A percentile compares a stretch with the other conserved stretches of the same genome.
phyloP scores from a whole-genome alignment of 2,797 vertebrate species.

The Salarias fasciatus region DNA sequence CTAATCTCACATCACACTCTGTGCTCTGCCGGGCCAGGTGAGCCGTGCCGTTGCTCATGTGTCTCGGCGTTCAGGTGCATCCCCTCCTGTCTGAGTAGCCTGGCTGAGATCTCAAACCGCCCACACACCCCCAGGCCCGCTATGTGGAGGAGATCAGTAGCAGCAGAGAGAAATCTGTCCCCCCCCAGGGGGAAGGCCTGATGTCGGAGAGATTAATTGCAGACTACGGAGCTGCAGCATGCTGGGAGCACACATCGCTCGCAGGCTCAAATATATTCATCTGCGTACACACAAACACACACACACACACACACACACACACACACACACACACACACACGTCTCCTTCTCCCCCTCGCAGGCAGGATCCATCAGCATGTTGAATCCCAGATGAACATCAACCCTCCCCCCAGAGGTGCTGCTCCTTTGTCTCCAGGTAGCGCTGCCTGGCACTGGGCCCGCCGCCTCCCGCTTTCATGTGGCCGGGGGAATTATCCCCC shows the following conservation, averaged over 20 bases:
- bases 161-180: conserved; percentile 67
- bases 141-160: conserved; percentile 72
- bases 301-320: no score
- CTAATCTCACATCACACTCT: conserved; percentile 55
- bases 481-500: conserved; percentile 81
- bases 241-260: conserved; percentile 75
- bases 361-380: conserved; percentile 85
- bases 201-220: conserved; percentile 86
- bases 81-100: conserved; percentile 48
- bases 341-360: conserved; percentile 52
- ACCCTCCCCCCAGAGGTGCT: conserved; percentile 78
- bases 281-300: conserved; percentile 53
- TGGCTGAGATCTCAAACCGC: conserved; percentile 58
- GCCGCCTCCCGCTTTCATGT: conserved; percentile 86
- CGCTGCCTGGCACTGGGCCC: conserved; percentile 80
- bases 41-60: conserved; percentile 29
- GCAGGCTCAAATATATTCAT: conserved; percentile 68
- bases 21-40: conserved; percentile 51
- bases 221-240: conserved; percentile 75
- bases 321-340: conserved; percentile 15
- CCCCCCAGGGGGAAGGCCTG: conserved; percentile 66
- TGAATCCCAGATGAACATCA: conserved; percentile 84
- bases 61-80: conserved; percentile 51
- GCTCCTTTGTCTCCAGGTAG: conserved; percentile 84
- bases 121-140: conserved; percentile 56